Evolutionary conservation across 2,797 vertebrate species (phyloP).

Genomic region (Pseudochaenichthys georgianus): DNA sequence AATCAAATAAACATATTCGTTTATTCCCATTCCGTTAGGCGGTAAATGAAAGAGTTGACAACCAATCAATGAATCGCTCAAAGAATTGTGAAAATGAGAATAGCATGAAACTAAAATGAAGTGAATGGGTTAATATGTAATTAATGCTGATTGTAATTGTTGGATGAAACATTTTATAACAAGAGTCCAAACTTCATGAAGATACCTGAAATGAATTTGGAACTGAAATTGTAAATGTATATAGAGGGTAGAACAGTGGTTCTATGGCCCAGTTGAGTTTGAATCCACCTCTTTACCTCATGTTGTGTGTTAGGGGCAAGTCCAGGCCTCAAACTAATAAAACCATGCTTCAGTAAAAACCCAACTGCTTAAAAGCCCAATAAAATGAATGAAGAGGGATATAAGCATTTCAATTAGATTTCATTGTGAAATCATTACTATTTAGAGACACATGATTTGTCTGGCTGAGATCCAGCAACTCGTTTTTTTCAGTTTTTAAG

Average conservation of each 20-base stretch:
- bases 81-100: no score
- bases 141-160: neutral
- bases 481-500: neutral
- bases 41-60: no score
- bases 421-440: constrained; percentile 60
- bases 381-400: constrained; percentile 63
- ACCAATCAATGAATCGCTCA: no score
- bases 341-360: constrained; percentile 61
- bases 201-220: neutral
- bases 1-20: no score
- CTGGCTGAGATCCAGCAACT: constrained; percentile 23
- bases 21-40: no score
- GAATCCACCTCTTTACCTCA: constrained; percentile 50
- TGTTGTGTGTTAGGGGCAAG: constrained; percentile 50
- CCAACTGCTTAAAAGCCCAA: constrained; percentile 67
- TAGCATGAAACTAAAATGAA: no score
- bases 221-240: neutral
- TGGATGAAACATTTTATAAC: neutral
- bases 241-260: neutral
- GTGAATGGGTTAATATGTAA: no score
- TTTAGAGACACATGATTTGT: constrained; percentile 45
- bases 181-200: neutral
- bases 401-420: constrained; percentile 49
- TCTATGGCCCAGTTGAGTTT: constrained; percentile 11
- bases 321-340: constrained; percentile 63